Evolutionary conservation across 2,797 vertebrate genomes (phyloP).

Genomic region (Psittacula echo): DNA sequence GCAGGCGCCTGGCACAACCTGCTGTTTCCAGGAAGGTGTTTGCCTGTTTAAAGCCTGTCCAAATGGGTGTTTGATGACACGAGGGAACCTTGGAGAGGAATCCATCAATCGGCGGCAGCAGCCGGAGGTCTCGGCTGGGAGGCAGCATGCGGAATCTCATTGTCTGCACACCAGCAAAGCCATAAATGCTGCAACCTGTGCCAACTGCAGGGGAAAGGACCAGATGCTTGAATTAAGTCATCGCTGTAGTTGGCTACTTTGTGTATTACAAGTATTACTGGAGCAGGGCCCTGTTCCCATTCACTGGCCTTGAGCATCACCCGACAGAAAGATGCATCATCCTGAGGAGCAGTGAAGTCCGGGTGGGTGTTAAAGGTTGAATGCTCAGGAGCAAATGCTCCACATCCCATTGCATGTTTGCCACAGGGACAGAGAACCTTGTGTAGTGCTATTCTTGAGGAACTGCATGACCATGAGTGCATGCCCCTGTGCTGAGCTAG

Average conservation of each 20-base stretch:
- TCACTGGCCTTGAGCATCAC: not conserved
- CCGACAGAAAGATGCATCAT: rapidly evolving
- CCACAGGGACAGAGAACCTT: not conserved
- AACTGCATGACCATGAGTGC: not conserved
- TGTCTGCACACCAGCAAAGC: not conserved
- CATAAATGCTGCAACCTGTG: not conserved
- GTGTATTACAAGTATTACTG: not conserved
- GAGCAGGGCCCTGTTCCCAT: not conserved
- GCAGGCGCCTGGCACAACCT: rapidly evolving
- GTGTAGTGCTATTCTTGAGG: rapidly evolving
- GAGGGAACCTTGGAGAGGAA: not conserved
- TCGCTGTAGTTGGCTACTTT: not conserved
- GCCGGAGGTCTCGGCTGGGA: not conserved
- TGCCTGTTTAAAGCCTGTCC: not conserved
- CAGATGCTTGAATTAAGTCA: not conserved
- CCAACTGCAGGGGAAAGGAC: not conserved
- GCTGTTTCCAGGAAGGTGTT: not conserved
- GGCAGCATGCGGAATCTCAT: not conserved
- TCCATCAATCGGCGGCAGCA: not conserved
- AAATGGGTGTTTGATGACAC: rapidly evolving
- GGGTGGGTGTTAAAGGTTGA: rapidly evolving
- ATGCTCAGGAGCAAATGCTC: not conserved
- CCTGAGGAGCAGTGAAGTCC: not conserved
- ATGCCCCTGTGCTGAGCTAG: not conserved
- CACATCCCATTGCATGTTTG: rapidly evolving